Base-by-base conservation (phyloP, 2,888 invertebrate genomes). In the Zonitis immaculata region DNA sequence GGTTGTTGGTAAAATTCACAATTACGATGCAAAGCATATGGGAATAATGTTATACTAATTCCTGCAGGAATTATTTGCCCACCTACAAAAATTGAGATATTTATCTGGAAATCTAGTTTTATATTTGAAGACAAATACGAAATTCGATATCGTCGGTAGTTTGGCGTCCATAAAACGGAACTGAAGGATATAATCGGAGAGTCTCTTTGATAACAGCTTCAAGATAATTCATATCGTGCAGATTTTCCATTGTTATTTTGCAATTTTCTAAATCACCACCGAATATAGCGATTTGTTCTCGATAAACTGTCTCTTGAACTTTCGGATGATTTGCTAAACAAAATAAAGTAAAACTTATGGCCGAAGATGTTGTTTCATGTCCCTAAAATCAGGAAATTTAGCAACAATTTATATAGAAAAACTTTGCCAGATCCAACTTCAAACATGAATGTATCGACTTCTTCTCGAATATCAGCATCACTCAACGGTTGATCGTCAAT, bases 371-470 rank as follows among this genome's bases (percentile, higher is more conserved):
- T 1, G 79, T 79, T 56, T 79, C 77, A 53, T 78, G 76, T 1
- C 77, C 78, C 78, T 78, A 47, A 54, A 27, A 27, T 20, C 6
- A 9, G 5, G 25, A 20, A 43, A 46, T 35, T 45, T 11, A 6
- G 8, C 12, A 14, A n/a, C 20, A 9, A 16, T 16, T 20, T 11
- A 39, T 44, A 14, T n/a, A 28, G n/a, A 11, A 3, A 28, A 16
- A 11, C 5, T 25, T 30, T 30, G 25, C 11, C 66, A 68, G 73
- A n/a, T n/a, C n/a, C n/a, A 68, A 84, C 85, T 71, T 82, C 87
- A 71, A 88, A 88, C 83, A 88, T 84, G 61, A 88, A 87, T 0
- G 88, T 88, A 60, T 87, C 84, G 0, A 87, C 85, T 75, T 88
- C 86, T 68, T 87, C 84, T 49, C 84, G 77, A 42, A 88, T 80